A percentile compares a stretch with the other conserved stretches of the same genome.
Evolutionary conservation across 2,888 invertebrate species (phyloP).

Genomic region (Trilocha varians): DNA sequence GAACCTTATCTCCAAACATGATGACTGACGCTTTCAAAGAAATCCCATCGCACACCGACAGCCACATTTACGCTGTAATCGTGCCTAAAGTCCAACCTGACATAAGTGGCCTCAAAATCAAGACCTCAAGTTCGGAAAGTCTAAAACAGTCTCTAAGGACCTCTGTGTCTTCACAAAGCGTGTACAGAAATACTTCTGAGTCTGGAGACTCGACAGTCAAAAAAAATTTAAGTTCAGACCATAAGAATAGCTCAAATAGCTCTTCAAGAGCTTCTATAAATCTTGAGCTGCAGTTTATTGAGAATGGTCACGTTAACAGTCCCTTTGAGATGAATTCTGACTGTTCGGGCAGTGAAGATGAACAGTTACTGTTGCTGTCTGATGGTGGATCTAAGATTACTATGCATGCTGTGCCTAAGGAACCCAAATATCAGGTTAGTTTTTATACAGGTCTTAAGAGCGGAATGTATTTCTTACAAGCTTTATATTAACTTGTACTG

Average conservation of each 20-base stretch:
- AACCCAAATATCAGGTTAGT: conserved; percentile 8
- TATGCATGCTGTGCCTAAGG: conserved; percentile 53
- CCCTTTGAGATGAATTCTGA: conserved; percentile 50
- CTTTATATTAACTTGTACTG: too few species aligned
- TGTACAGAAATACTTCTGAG: conserved; percentile 51
- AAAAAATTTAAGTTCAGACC: conserved; percentile 60
- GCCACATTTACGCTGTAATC: conserved; percentile 64
- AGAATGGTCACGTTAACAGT: conserved; percentile 39
- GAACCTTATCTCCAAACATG: conserved; percentile 60
- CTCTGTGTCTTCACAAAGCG: conserved; percentile 51
- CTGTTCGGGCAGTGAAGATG: conserved; percentile 65
- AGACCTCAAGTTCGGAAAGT: conserved; percentile 41
- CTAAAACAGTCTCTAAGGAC: conserved; percentile 40
- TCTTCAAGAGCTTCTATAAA: conserved; percentile 59
- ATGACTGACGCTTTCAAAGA: conserved; percentile 59
- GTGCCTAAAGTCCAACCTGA: conserved; percentile 56
- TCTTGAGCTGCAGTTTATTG: conserved; percentile 55
- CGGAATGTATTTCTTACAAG: too few species aligned
- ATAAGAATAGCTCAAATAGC: conserved; percentile 48
- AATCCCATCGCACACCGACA: conserved; percentile 43
- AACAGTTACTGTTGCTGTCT: conserved; percentile 58
- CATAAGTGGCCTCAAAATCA: conserved; percentile 31
- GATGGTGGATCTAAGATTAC: conserved; percentile 65
- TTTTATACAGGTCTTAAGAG: too few species aligned
- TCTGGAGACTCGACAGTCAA: conserved; percentile 60